phyloP scores from a whole-genome alignment of 2,888 invertebrate species.

The Portevinia maculata region DNA sequence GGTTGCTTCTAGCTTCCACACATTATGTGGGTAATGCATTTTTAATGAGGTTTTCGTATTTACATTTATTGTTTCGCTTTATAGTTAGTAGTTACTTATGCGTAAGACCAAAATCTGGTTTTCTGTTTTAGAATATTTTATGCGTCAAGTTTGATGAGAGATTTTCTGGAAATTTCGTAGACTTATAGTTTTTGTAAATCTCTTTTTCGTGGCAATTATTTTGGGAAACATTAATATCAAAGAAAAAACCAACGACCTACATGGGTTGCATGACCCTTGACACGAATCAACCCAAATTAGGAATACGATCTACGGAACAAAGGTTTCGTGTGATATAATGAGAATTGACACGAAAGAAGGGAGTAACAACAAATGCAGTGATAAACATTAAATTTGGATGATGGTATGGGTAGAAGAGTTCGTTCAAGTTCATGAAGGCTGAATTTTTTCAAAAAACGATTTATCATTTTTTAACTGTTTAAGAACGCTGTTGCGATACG shows the following conservation, averaged over 20 bases:
- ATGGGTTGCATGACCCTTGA: slow-evolving; percentile 29
- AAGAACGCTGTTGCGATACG: too few relatives aligned
- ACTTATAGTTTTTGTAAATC: background rate
- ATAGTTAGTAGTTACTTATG: background rate
- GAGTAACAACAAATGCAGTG: background rate
- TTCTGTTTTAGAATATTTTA: background rate
- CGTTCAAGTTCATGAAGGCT: too few relatives aligned
- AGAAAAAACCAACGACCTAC: background rate
- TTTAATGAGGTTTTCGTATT: too few relatives aligned
- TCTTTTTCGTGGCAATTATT: slow-evolving; percentile 18
- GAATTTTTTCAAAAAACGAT: too few relatives aligned
- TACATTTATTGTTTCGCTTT: background rate
- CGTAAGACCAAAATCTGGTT: background rate
- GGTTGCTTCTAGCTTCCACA: too few relatives aligned
- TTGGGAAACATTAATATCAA: background rate
- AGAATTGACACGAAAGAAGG: slow-evolving; percentile 6
- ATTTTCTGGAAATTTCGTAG: background rate
- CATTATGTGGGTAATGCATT: too few relatives aligned
- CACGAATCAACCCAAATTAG: slow-evolving; percentile 31
- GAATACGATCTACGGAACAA: background rate
- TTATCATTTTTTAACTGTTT: too few relatives aligned
- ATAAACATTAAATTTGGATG: too few relatives aligned
- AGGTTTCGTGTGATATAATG: background rate
- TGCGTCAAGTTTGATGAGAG: background rate
- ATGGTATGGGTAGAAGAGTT: too few relatives aligned